Conservation (phyloP, 1,140 invertebrate genomes). For the Druon quercuslanigerum region DNA sequence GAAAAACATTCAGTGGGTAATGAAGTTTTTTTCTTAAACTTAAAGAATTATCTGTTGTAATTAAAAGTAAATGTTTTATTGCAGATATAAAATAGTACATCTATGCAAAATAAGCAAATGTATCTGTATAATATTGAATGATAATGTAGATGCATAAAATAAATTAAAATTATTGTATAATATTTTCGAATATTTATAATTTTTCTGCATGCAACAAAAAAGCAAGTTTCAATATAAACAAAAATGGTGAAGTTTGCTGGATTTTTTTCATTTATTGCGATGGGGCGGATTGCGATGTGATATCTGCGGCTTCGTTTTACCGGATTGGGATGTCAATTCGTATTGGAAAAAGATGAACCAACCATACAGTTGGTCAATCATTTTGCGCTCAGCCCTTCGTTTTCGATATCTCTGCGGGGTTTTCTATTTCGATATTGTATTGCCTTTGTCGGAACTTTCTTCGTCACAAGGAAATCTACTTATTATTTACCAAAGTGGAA, state of each 20-base stretch:
- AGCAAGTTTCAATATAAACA: not conserved
- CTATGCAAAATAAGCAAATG: too few relatives aligned
- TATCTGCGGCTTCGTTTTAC: not conserved
- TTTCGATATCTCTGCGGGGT: not conserved
- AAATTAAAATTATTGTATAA: too few relatives aligned
- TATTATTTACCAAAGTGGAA: slow-evolving; percentile 19
- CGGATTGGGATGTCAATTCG: not conserved
- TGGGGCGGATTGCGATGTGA: not conserved
- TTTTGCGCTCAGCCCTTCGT: not conserved
- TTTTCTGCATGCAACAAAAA: too few relatives aligned
- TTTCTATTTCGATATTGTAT: not conserved
- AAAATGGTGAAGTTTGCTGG: not conserved
- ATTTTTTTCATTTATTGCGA: not conserved
- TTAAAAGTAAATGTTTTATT: too few relatives aligned
- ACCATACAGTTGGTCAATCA: not conserved
- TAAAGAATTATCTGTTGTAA: too few relatives aligned
- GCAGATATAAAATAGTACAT: too few relatives aligned
- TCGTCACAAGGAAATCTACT: not conserved
- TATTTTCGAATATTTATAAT: too few relatives aligned
- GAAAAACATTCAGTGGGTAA: too few relatives aligned
- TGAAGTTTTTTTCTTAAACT: too few relatives aligned
- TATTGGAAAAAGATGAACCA: slow-evolving; percentile 10
- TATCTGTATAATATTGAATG: too few relatives aligned
- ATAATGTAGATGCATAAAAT: too few relatives aligned
- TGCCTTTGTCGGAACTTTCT: not conserved